These are phyloP conservation scores for Limnephilus auricula DNA, from an alignment of 2,888 invertebrate genomes.

Conservation along the genomic window DNA sequence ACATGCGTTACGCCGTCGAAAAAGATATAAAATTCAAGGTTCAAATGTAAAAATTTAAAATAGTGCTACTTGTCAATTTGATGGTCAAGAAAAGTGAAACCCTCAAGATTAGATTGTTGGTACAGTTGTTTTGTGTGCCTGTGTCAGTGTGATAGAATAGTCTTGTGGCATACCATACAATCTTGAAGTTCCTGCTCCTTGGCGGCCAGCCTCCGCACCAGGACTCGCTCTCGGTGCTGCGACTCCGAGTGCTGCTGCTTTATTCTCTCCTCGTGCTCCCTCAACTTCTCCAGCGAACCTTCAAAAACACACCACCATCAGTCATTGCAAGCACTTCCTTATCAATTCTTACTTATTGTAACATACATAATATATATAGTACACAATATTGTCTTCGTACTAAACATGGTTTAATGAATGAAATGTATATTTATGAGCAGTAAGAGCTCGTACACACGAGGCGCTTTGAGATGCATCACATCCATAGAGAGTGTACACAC, in stretches of 20 bases:
- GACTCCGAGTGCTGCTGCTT: constrained; percentile 91
- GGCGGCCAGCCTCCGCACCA: constrained; percentile 93
- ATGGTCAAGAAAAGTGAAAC: too few species aligned
- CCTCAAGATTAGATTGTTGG: too few species aligned
- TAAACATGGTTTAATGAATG: background rate
- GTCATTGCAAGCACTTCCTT: background rate
- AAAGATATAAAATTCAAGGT: too few species aligned
- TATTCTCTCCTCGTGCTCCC: constrained; percentile 88
- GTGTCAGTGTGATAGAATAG: background rate
- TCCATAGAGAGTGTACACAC: background rate
- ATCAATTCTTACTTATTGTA: background rate
- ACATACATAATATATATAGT: background rate
- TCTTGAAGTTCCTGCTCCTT: constrained; percentile 99
- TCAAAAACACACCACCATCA: constrained; percentile 48
- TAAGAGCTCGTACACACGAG: background rate
- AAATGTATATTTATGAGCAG: background rate
- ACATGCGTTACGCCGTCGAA: too few species aligned
- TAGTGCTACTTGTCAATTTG: background rate
- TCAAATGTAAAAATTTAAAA: too few species aligned
- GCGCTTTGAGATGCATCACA: background rate
- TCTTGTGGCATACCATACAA: constrained; percentile 82
- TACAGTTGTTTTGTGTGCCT: too few species aligned
- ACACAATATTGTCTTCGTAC: background rate
- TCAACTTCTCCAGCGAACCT: constrained; percentile 78
- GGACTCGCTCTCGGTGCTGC: constrained; percentile 93